phyloP scores from a whole-genome alignment of 2,888 invertebrate species.

The Empis livida region DNA sequence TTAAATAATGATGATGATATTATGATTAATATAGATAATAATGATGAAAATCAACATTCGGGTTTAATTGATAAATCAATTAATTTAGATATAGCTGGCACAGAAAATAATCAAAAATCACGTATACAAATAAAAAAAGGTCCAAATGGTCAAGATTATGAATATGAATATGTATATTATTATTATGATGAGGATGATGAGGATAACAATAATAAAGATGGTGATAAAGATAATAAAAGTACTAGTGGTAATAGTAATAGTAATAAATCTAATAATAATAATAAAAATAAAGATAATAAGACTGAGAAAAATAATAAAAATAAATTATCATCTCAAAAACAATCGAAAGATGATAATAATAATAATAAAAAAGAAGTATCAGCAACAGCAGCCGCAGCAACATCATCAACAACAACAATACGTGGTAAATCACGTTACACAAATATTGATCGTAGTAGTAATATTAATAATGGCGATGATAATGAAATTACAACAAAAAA shows the following conservation, averaged over 20 bases:
- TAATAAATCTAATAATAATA: neutral
- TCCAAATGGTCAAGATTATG: slow-evolving; percentile 80
- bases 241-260: slow-evolving; percentile 11
- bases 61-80: slow-evolving; percentile 38
- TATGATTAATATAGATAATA: slow-evolving; percentile 13
- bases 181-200: slow-evolving; percentile 71
- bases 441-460: slow-evolving; percentile 38
- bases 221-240: slow-evolving; percentile 18
- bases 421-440: slow-evolving; percentile 37
- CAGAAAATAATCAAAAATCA: slow-evolving; percentile 55
- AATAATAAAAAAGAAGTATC: slow-evolving; percentile 40
- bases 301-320: slow-evolving; percentile 18
- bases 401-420: slow-evolving; percentile 30
- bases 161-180: slow-evolving; percentile 85
- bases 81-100: slow-evolving; percentile 49
- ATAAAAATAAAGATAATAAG: neutral
- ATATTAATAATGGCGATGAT: slow-evolving; percentile 41
- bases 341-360: slow-evolving; percentile 22
- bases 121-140: slow-evolving; percentile 76
- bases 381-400: slow-evolving; percentile 24
- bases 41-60: slow-evolving; percentile 3
- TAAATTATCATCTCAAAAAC: slow-evolving; percentile 17
- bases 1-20: slow-evolving; percentile 19
- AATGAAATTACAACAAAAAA: slow-evolving; percentile 19
- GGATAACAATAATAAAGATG: slow-evolving; percentile 8